Evolutionary conservation across 2,113 vertebrate genomes (phyloP).

Genomic region (Lamprologus lemairii): DNA sequence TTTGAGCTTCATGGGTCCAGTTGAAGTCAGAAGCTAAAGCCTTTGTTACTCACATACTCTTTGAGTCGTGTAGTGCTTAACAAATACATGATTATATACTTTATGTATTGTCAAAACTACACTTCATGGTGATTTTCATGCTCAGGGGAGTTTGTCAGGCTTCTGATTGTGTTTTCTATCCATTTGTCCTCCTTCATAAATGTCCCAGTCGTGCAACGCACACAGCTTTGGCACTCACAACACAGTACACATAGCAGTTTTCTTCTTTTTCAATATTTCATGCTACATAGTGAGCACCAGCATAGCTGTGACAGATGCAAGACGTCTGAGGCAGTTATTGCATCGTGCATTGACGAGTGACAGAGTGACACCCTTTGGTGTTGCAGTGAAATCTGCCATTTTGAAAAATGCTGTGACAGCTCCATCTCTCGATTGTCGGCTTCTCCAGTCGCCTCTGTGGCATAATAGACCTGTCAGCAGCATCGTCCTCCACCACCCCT

Average conservation of each 20-base stretch:
- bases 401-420: constrained; percentile 42
- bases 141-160: not conserved
- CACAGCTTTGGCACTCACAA: not conserved
- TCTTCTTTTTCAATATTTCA: not conserved
- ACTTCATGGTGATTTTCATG: not conserved
- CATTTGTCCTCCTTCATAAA: not conserved
- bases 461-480: constrained; percentile 57
- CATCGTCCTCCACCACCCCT: constrained; percentile 21
- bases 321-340: constrained; percentile 17
- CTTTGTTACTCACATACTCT: not conserved
- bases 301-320: constrained; percentile 20
- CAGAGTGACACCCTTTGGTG: constrained; percentile 45
- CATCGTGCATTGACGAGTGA: constrained; percentile 19
- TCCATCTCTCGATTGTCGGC: constrained; percentile 35
- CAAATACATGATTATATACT: not conserved
- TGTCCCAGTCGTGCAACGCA: not conserved
- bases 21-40: not conserved
- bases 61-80: not conserved
- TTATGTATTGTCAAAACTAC: not conserved
- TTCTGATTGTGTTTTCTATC: not conserved
- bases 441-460: constrained; percentile 27
- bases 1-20: not conserved
- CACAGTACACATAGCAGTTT: not conserved
- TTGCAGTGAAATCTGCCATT: constrained; percentile 34
- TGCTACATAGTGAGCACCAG: not conserved